Conservation (phyloP, 1,140 invertebrate species). For the Chrysoperla carnea region DNA sequence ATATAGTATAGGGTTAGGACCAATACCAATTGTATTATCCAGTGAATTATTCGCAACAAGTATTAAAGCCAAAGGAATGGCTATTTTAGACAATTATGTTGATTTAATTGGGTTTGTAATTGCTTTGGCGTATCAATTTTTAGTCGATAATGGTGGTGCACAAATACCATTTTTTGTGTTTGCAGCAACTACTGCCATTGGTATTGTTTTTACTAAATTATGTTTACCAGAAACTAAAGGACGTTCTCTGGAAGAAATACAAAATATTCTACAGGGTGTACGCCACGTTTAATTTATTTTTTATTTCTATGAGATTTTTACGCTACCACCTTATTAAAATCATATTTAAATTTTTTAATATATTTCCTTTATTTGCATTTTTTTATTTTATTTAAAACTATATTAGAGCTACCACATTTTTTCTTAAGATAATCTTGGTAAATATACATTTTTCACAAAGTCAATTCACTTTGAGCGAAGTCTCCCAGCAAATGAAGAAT, state of each 20-base stretch:
- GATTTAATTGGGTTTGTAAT: slow-evolving; percentile 5
- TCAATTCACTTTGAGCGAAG: too few species aligned
- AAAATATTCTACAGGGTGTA: slow-evolving; percentile 4
- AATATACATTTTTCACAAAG: too few species aligned
- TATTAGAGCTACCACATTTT: too few species aligned
- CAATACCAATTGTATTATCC: slow-evolving; percentile 43
- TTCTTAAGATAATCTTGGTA: too few species aligned
- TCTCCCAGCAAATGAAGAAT: too few species aligned
- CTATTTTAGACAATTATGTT: slow-evolving; percentile 28
- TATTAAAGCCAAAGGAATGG: slow-evolving; percentile 33
- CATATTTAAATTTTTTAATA: too few species aligned
- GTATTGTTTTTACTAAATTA: slow-evolving; percentile 3
- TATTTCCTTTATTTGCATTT: too few species aligned
- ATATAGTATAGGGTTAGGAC: slow-evolving; percentile 34
- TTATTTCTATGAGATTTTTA: too few species aligned
- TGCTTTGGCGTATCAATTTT: slow-evolving; percentile 8
- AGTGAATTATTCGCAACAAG: slow-evolving; percentile 39
- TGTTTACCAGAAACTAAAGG: slow-evolving; percentile 9
- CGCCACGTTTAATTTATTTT: too few species aligned
- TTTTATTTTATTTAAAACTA: too few species aligned
- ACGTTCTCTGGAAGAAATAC: slow-evolving; percentile 8
- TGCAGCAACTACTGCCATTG: not conserved
- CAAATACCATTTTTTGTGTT: slow-evolving; percentile 6
- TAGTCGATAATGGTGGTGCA: slow-evolving; percentile 4
- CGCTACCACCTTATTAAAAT: too few species aligned